Percentiles rank a stretch among this genome's conserved stretches.
Conservation (phyloP, 2,113 vertebrate genomes). For the Lagenorhynchus albirostris region DNA sequence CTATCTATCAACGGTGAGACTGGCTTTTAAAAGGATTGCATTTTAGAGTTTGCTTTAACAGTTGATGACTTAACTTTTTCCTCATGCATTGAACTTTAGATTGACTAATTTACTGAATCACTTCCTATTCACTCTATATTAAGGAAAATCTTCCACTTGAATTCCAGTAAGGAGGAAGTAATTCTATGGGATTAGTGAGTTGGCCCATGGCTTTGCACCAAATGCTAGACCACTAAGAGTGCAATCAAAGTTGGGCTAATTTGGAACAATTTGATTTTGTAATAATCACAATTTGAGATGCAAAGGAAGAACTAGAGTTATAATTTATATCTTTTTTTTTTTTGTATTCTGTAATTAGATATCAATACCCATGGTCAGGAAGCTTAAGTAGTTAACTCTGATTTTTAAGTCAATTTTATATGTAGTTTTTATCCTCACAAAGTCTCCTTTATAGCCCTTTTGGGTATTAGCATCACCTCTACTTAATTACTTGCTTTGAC, state of each 20-base stretch:
- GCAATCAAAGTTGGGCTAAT: neutral
- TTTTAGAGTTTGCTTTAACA: conserved; percentile 17
- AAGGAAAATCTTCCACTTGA: neutral
- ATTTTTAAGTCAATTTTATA: conserved; percentile 8
- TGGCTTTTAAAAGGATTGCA: neutral
- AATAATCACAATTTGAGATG: neutral
- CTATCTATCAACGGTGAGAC: neutral
- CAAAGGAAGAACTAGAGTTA: neutral
- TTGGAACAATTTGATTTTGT: neutral
- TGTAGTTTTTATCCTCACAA: neutral
- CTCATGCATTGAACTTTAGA: neutral
- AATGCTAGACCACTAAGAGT: neutral
- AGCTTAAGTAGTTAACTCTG: neutral
- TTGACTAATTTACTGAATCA: conserved; percentile 19
- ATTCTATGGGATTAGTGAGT: neutral
- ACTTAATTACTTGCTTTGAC: conserved; percentile 11
- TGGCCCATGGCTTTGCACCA: neutral
- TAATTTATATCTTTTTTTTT: neutral
- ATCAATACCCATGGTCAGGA: neutral
- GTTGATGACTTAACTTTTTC: neutral
- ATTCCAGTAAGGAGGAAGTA: neutral
- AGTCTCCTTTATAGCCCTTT: neutral
- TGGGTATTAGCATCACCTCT: neutral
- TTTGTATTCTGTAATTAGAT: conserved; percentile 22
- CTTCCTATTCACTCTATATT: neutral